These are phyloP conservation scores for Hucho hucho DNA, from an alignment of 2,113 vertebrate species.

Conservation along the genomic window DNA sequence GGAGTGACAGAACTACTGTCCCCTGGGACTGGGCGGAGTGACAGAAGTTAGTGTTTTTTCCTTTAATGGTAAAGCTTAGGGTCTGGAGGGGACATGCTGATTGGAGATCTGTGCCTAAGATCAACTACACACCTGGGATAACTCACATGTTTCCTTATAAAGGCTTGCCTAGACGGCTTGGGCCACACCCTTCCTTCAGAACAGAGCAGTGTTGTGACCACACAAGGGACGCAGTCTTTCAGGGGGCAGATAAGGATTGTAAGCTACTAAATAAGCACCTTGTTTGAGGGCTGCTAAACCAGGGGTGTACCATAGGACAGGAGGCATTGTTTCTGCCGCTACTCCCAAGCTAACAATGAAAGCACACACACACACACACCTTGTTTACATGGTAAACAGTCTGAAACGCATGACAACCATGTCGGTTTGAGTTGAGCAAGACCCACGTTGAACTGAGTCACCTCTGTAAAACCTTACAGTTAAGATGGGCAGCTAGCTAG, in stretches of 20 bases:
- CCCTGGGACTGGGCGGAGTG: background rate
- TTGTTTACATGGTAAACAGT: too few relatives aligned
- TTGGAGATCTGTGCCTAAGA: background rate
- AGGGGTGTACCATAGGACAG: background rate
- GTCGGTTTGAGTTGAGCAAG: background rate
- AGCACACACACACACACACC: too few relatives aligned
- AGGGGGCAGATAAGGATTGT: background rate
- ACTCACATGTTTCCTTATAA: background rate
- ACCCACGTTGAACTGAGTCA: background rate
- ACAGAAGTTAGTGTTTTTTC: too few relatives aligned
- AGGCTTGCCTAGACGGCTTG: background rate
- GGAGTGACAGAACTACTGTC: background rate
- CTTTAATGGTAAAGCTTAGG: too few relatives aligned
- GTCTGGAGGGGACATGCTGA: too few relatives aligned
- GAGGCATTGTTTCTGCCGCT: background rate
- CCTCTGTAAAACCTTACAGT: too few relatives aligned
- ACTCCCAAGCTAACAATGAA: too few relatives aligned
- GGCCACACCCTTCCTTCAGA: slow-evolving; percentile 7
- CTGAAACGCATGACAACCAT: background rate
- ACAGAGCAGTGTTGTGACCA: background rate
- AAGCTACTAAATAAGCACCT: background rate
- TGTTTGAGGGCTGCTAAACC: background rate
- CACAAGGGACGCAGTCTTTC: background rate
- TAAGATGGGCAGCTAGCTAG: too few relatives aligned
- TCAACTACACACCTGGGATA: too few relatives aligned